These are phyloP conservation scores for Spondyliosoma cantharus DNA, from an alignment of 2,797 vertebrate genomes.

Conservation along the genomic window DNA sequence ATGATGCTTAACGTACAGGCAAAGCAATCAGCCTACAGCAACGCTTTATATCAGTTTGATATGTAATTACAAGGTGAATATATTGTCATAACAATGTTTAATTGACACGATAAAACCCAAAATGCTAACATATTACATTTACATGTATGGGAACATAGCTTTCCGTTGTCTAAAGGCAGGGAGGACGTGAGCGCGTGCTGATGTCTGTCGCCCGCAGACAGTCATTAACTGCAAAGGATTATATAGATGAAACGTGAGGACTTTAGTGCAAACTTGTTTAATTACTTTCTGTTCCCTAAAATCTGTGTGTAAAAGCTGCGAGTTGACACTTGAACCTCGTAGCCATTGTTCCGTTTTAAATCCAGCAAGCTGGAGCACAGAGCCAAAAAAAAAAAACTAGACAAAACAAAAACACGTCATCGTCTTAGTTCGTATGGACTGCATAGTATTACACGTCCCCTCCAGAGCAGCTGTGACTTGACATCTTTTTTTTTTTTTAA, in stretches of 20 bases:
- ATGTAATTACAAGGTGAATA: too few species aligned
- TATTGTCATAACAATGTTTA: too few species aligned
- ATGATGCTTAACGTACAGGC: not conserved
- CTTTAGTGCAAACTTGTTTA: not conserved
- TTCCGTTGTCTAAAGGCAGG: not conserved
- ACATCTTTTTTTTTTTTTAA: constrained; percentile 27
- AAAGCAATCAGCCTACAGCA: not conserved
- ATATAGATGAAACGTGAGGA: constrained; percentile 3
- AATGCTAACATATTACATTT: too few species aligned
- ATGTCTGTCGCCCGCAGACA: not conserved
- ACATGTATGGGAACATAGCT: too few species aligned
- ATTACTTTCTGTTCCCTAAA: constrained; percentile 24
- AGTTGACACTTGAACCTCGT: constrained; percentile 28
- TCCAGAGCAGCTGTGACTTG: constrained; percentile 30
- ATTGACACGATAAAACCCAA: too few species aligned
- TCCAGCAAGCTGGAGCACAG: not conserved
- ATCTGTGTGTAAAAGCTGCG: constrained; percentile 18
- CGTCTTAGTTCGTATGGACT: constrained; percentile 11
- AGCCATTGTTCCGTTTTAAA: constrained; percentile 32
- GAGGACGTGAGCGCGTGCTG: not conserved
- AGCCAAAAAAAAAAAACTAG: not conserved
- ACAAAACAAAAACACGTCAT: not conserved
- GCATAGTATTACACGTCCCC: not conserved
- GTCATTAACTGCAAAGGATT: constrained; percentile 22
- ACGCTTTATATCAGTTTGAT: too few species aligned